These are phyloP conservation scores for Coilia nasus DNA, from an alignment of 2,797 vertebrate species.

Conservation along the genomic window DNA sequence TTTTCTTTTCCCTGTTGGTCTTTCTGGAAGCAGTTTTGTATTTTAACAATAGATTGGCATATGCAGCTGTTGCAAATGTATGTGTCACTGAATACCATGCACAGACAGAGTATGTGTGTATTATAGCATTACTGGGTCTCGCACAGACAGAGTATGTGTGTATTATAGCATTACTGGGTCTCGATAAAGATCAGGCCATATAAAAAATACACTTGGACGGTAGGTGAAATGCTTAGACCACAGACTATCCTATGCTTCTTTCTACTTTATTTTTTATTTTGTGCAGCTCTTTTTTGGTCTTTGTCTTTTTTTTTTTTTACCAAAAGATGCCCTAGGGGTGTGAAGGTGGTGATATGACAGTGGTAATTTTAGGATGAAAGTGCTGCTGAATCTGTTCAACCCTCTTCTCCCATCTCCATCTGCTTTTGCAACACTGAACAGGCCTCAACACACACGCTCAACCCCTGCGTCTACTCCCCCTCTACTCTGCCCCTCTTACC, in stretches of 20 bases:
- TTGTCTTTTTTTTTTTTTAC: constrained; percentile 10
- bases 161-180: no score
- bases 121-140: no score
- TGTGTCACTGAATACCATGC: no score
- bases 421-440: constrained; percentile 45
- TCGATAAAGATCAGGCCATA: no score
- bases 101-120: no score
- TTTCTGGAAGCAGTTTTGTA: neutral
- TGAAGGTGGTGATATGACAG: constrained; percentile 40
- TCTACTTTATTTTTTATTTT: constrained; percentile 27
- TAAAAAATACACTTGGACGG: no score
- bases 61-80: no score
- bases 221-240: no score
- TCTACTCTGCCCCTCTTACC: no score
- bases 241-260: neutral
- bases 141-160: no score
- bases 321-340: constrained; percentile 38
- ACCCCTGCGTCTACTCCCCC: no score
- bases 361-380: constrained; percentile 50
- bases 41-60: neutral
- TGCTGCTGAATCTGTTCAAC: constrained; percentile 22
- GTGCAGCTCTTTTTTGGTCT: constrained; percentile 28
- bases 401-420: constrained; percentile 37
- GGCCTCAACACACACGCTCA: constrained; percentile 11
- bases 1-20: neutral